Conservation (phyloP, 2,888 invertebrate species). For the Drosophila macrospina region DNA sequence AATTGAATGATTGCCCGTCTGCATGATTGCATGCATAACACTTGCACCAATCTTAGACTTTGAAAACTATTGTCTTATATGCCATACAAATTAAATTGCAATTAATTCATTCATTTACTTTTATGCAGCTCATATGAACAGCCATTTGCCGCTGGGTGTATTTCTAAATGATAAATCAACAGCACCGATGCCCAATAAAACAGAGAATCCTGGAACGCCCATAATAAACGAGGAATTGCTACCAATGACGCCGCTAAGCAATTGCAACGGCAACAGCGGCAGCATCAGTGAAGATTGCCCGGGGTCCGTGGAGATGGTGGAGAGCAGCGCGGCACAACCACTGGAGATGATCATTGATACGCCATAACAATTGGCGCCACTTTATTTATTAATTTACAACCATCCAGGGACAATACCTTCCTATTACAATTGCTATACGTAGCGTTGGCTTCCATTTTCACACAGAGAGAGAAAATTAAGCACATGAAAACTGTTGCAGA, state of each 20-base stretch:
- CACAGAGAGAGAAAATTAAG: slow-evolving; percentile 41
- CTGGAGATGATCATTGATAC: slow-evolving; percentile 54
- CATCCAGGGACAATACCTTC: slow-evolving; percentile 39
- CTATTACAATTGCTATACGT: slow-evolving; percentile 52
- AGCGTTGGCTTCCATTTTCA: slow-evolving; percentile 51
- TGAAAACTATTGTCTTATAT: background rate
- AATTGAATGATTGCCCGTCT: slow-evolving; percentile 13
- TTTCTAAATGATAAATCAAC: slow-evolving; percentile 68
- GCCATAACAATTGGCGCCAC: slow-evolving; percentile 61
- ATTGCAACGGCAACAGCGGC: slow-evolving; percentile 31
- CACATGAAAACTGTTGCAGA: slow-evolving; percentile 55
- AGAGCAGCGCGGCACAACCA: slow-evolving; percentile 44
- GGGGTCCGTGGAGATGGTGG: slow-evolving; percentile 56
- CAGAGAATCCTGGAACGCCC: slow-evolving; percentile 43
- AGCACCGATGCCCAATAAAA: slow-evolving; percentile 32
- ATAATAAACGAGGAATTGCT: slow-evolving; percentile 44
- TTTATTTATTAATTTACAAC: slow-evolving; percentile 63
- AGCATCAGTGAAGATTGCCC: slow-evolving; percentile 61
- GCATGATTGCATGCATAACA: slow-evolving; percentile 42
- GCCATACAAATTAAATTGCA: background rate
- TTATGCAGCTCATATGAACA: slow-evolving; percentile 70
- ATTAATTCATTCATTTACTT: slow-evolving; percentile 17
- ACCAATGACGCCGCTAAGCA: slow-evolving; percentile 62
- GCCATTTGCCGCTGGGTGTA: slow-evolving; percentile 73
- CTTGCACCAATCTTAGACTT: slow-evolving; percentile 29